Conservation (phyloP, 2,888 invertebrate species). For the Lumbricus terrestris region DNA sequence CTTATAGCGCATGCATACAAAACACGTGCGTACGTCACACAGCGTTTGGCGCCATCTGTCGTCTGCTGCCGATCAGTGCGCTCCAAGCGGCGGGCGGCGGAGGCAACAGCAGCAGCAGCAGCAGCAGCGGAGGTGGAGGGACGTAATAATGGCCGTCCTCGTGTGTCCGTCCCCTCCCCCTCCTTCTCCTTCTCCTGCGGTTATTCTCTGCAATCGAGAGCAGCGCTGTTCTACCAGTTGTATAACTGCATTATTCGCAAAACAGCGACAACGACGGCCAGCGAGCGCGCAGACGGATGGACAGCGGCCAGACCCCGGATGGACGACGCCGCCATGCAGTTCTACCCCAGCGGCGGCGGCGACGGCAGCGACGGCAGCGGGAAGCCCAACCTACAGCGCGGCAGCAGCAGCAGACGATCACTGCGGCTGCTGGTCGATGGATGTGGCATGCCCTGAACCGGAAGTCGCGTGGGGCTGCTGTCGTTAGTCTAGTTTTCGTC, state of each 20-base stretch:
- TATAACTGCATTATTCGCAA: constrained; percentile 3
- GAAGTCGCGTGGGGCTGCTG: constrained; percentile 3
- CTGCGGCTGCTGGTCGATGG: neutral
- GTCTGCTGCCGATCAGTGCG: neutral
- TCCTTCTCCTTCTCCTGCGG: too few relatives aligned
- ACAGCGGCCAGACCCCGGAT: neutral
- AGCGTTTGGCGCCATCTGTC: constrained; percentile 11
- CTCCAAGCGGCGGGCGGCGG: neutral
- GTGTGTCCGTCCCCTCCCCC: too few relatives aligned
- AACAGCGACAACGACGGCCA: neutral
- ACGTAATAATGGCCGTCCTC: constrained; percentile 4
- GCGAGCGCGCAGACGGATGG: neutral
- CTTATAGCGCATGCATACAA: constrained; percentile 3
- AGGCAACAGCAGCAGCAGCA: neutral
- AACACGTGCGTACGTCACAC: constrained; percentile 8
- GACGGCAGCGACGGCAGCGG: too few relatives aligned
- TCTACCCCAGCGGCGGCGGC: too few relatives aligned
- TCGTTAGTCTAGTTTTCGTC: neutral
- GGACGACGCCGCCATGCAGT: neutral
- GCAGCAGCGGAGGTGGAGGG: neutral
- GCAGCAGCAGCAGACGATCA: neutral
- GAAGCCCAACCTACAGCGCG: neutral
- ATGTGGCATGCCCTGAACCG: neutral
- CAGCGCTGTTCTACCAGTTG: neutral
- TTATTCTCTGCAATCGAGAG: neutral